Percentiles rank a stretch among this genome's conserved stretches.
Conservation (phyloP, 2,888 invertebrate species). For the Chaitophorus viminalis region DNA sequence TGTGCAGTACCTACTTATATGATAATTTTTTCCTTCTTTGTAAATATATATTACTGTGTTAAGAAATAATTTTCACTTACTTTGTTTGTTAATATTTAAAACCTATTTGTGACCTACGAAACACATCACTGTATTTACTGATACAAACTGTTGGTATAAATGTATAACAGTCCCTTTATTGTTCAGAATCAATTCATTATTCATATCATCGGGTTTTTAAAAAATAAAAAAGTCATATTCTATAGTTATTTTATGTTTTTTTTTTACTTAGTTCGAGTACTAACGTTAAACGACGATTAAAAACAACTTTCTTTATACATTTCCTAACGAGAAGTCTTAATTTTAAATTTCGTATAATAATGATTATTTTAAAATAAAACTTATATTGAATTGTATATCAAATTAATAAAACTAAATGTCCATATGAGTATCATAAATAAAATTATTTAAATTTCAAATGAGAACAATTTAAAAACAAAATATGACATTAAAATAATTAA, state of each 20-base stretch:
- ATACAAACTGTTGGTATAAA: background rate
- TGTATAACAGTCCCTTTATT: too few species aligned
- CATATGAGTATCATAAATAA: background rate
- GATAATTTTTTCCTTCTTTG: background rate
- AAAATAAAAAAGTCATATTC: too few species aligned
- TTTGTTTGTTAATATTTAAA: background rate
- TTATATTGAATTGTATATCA: too few species aligned
- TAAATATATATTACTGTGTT: background rate
- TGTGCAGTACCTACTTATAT: background rate
- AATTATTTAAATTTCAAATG: background rate
- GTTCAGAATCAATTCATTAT: too few species aligned
- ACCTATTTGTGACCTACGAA: background rate
- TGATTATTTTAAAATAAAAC: too few species aligned
- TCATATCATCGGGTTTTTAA: too few species aligned
- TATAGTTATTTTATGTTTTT: too few species aligned
- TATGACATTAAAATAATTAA: background rate
- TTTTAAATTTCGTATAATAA: too few species aligned
- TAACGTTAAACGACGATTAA: too few species aligned
- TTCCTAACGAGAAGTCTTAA: too few species aligned
- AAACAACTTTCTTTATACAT: too few species aligned
- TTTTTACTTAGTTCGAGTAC: too few species aligned
- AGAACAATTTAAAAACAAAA: background rate
- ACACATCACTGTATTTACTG: background rate
- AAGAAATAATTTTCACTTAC: background rate
- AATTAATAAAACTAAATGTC: background rate